phyloP scores from a whole-genome alignment of 2,797 vertebrate species.

The Menidia menidia region DNA sequence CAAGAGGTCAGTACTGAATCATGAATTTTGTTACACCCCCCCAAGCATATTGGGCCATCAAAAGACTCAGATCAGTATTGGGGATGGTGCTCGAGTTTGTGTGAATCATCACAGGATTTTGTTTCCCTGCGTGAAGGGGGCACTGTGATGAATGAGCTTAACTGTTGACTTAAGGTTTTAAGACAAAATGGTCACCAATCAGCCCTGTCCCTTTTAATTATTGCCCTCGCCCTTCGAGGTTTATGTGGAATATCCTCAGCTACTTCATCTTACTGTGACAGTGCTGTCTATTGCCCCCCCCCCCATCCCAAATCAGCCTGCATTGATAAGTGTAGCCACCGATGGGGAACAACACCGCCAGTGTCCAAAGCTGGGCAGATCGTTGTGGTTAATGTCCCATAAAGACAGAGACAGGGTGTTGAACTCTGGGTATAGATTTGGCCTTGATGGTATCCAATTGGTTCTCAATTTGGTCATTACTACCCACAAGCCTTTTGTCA shows the following conservation, averaged over 20 bases:
- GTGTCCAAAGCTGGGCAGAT: constrained; percentile 65
- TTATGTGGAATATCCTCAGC: constrained; percentile 7
- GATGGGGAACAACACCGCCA: constrained; percentile 54
- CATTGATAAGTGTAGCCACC: constrained; percentile 56
- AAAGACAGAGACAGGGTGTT: constrained; percentile 15
- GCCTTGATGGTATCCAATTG: constrained; percentile 25
- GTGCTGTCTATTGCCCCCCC: constrained; percentile 13
- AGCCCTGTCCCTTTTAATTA: background rate
- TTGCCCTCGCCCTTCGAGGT: background rate
- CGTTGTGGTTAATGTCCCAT: constrained; percentile 67
- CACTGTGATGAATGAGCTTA: background rate
- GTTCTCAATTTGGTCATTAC: background rate
- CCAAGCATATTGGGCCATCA: background rate
- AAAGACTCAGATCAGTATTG: constrained; percentile 16
- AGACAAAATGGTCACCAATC: background rate
- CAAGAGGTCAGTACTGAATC: background rate
- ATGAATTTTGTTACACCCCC: background rate
- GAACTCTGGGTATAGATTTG: background rate
- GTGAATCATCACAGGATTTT: constrained; percentile 10
- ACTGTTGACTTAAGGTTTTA: constrained; percentile 1
- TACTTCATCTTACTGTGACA: constrained; percentile 12
- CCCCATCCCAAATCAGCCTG: constrained; percentile 27
- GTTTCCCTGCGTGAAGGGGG: background rate
- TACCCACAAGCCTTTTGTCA: no score
- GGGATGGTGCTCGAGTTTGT: background rate